These are phyloP conservation scores for Tonatia bakeri DNA, from an alignment of 2,113 vertebrate genomes.

Conservation along the genomic window DNA sequence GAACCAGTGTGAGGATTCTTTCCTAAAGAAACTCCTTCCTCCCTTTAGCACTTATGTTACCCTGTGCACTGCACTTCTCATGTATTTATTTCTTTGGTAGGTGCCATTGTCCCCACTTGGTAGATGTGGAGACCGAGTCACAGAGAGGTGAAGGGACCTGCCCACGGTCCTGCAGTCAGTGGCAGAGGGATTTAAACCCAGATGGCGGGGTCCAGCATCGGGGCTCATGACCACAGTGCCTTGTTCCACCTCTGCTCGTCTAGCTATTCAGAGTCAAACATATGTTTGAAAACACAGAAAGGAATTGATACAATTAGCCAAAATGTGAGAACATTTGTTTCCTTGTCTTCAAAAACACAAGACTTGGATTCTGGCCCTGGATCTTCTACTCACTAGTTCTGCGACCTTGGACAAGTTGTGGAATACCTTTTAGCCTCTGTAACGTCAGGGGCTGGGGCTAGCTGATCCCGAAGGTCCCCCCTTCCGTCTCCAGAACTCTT, in stretches of 20 bases:
- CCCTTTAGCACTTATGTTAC: background rate
- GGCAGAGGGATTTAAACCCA: background rate
- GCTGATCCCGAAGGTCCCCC: background rate
- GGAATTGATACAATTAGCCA: background rate
- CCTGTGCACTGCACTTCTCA: background rate
- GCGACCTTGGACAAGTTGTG: constrained; percentile 23
- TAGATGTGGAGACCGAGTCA: background rate
- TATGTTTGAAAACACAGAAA: background rate
- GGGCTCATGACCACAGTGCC: background rate
- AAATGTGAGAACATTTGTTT: background rate
- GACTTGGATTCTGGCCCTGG: background rate
- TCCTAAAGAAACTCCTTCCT: background rate
- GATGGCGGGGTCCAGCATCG: background rate
- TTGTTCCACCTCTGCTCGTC: background rate
- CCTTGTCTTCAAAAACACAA: background rate
- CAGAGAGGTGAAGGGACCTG: background rate
- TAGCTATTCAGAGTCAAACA: background rate
- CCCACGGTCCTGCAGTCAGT: background rate
- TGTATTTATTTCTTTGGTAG: background rate
- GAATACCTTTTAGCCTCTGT: background rate
- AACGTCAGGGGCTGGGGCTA: background rate
- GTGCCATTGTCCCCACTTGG: background rate
- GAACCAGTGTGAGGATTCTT: background rate
- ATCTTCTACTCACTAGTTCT: background rate
- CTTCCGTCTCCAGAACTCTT: background rate